These are phyloP conservation scores for Characodon lateralis DNA, from an alignment of 2,797 vertebrate genomes.

Conservation along the genomic window DNA sequence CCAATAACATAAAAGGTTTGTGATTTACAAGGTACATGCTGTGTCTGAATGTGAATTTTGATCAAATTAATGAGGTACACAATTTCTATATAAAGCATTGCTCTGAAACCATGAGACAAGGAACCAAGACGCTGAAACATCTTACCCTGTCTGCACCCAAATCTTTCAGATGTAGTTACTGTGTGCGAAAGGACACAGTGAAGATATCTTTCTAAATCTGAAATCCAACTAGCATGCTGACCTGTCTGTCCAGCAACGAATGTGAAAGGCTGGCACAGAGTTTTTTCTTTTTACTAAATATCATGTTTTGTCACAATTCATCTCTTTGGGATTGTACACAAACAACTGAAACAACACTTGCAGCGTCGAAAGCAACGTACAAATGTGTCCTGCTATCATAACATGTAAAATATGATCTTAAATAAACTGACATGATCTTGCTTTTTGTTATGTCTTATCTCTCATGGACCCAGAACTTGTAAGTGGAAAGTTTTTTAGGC, in stretches of 20 bases:
- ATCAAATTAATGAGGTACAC: background rate
- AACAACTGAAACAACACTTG: constrained; percentile 1
- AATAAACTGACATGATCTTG: too few species aligned
- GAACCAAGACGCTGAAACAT: background rate
- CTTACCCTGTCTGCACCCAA: background rate
- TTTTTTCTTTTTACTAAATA: background rate
- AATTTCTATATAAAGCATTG: background rate
- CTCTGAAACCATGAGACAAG: background rate
- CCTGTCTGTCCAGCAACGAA: background rate
- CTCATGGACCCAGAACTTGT: background rate
- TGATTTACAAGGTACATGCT: background rate
- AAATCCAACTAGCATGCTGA: background rate
- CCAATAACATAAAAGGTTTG: constrained; percentile 1
- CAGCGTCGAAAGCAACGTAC: background rate
- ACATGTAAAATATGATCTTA: constrained; percentile 1
- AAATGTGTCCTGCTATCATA: background rate
- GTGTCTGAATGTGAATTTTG: background rate
- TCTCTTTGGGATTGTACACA: background rate
- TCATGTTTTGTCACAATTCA: background rate
- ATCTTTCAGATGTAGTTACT: background rate
- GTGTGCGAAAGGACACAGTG: background rate
- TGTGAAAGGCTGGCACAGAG: background rate
- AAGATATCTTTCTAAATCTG: background rate
- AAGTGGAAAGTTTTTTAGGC: background rate
- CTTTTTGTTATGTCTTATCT: background rate